phyloP scores from a whole-genome alignment of 2,797 vertebrate species.

The Clarias laeviceps region DNA sequence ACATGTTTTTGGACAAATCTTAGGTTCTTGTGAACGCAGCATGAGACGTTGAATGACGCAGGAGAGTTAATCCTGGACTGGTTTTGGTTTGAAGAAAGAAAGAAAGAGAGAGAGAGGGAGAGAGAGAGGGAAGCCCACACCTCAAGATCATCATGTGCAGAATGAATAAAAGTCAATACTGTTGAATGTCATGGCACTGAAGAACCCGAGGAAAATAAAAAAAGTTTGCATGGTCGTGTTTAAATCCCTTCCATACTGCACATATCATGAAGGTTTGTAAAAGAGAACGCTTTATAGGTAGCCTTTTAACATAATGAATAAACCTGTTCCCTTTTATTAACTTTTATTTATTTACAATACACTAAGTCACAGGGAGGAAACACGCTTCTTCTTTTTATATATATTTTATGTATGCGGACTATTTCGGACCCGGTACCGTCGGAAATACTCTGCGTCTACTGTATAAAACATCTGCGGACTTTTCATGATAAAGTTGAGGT shows the following conservation, averaged over 20 bases:
- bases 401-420: too few relatives aligned
- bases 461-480: conserved; percentile 16
- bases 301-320: not conserved
- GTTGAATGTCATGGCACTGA: conserved; percentile 10
- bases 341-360: not conserved
- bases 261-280: not conserved
- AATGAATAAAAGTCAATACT: conserved; percentile 26
- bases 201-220: not conserved
- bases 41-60: not conserved
- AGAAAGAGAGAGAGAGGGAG: not conserved
- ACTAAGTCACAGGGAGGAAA: not conserved
- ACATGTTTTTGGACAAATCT: not conserved
- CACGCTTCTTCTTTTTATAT: not conserved
- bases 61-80: not conserved
- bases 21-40: not conserved
- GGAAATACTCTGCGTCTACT: conserved; percentile 6
- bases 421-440: not conserved
- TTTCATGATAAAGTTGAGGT: conserved; percentile 29
- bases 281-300: not conserved
- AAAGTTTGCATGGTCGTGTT: too few relatives aligned
- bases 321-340: not conserved
- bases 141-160: not conserved
- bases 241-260: not conserved
- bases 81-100: not conserved
- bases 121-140: not conserved